Evolutionary conservation across 2,888 invertebrate species (phyloP), one percentile per base, ranked within the genome.

Genomic region (Neoaliturus tenellus): DNA sequence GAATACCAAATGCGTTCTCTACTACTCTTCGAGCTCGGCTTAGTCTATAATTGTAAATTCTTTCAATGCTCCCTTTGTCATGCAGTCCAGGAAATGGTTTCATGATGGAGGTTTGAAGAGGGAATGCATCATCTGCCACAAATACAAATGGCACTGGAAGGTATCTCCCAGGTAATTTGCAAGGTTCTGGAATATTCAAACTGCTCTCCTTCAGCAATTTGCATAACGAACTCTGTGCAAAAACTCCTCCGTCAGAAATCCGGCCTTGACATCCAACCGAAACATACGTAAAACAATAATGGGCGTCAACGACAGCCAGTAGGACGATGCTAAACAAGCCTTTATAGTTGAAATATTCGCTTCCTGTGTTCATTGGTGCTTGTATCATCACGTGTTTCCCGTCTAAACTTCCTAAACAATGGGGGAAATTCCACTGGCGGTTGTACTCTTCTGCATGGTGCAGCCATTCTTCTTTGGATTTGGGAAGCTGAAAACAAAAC

Each of bases 271-370:
- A 87, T 17, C 90, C 90, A 73, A 89, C 86, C 86, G 89, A 89
- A 10, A 90, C 88, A 85, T 86, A 89, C 8, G 88, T 85, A 86
- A 88, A 88, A 20, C 89, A 88, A 85, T 90, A 90, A 84, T 90
- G 86, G 23, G 89, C 89, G 87, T 91, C 90, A 10, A 89, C 90
- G 78, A 90, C 55, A 48, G 89, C 90, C 78, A 90, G 86, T 67
- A 91, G 85, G 2, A 91, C 75, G 23, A 75, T 75, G 44, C 75
- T 75, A 44, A 75, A 75, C 5, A 75, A 41, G 2, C n/a, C 39
- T 25, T 44, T 75, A 23, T 73, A 73, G 20, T 73, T 73, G 20
- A 73, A 73, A n/a, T 2, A 73, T n/a, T 73, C 73, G 39, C 41
- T 75, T 17, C 75, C 41, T 75, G 75, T 23, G 44, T 75, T 41